Percentiles rank a stretch among this genome's conserved stretches.
Conservation (phyloP, 2,797 vertebrate species). For the Diglossa cyanea region DNA sequence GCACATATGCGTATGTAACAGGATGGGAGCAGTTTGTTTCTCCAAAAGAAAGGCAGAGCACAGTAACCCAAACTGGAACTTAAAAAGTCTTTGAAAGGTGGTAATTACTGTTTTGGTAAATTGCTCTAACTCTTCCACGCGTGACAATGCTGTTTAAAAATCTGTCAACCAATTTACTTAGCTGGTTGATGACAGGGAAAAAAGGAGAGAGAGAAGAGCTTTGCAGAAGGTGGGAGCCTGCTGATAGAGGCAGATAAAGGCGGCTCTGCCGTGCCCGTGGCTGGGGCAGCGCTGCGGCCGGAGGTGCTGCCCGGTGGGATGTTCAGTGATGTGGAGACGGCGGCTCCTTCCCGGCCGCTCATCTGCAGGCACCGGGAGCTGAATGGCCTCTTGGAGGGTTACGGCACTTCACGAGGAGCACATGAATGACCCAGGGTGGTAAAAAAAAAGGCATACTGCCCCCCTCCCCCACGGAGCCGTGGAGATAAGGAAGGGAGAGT, state of each 20-base stretch:
- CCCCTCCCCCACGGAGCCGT: neutral
- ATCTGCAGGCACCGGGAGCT: neutral
- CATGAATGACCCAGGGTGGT: neutral
- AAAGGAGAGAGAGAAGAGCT: neutral
- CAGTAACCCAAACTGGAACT: neutral
- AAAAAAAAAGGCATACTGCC: neutral
- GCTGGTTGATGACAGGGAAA: conserved; percentile 70
- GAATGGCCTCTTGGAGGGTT: conserved; percentile 14
- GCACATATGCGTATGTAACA: neutral
- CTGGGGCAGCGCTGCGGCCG: neutral
- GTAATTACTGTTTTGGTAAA: conserved; percentile 61
- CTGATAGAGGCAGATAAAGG: conserved; percentile 56
- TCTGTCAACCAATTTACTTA: conserved; percentile 81
- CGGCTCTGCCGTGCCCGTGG: neutral
- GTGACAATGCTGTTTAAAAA: conserved; percentile 76
- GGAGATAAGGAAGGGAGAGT: neutral
- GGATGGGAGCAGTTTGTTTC: neutral
- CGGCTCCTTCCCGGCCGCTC: conserved; percentile 20
- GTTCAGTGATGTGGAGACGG: conserved; percentile 17
- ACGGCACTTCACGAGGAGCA: neutral
- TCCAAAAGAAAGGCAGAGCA: neutral
- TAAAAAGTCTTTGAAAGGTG: neutral
- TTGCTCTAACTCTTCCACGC: conserved; percentile 79
- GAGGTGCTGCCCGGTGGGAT: neutral
- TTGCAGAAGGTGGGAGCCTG: conserved; percentile 56